Evolutionary conservation across 2,797 vertebrate species (phyloP), one percentile per base, ranked within the genome.

Genomic region (Orestias chungarensis): DNA sequence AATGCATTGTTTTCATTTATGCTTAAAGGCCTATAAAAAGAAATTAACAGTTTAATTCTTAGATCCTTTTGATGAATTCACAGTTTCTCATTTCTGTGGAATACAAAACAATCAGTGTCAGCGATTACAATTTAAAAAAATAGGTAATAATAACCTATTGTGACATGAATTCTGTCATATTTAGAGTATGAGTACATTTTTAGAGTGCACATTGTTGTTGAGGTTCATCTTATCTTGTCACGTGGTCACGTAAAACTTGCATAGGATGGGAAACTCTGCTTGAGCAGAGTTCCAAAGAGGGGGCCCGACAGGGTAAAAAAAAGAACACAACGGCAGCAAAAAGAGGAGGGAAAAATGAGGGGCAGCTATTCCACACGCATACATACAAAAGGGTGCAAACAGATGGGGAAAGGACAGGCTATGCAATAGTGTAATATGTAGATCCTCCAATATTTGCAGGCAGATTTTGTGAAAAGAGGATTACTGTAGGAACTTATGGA

Each of bases 291-390:
- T 46, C 67, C 23, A 68, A 50, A 66, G 73, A 80, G 79, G 80
- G 78, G 80, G 78, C 83, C 57, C 9, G 66, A 74, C 69, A 49
- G 35, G 66, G 68, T 59, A 70, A 35, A 81, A 86, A 85, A 64
- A 59, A 78, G 74, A 1, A 35, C 31, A 78, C 75, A 1, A 35
- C 31, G 1, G 33, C 85, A 86, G 87, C 86, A 82, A 66, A 79
- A 85, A 82, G 40, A 70, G 25, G 74, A 55, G 75, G 52, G 79
- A 82, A 73, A 87, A 84, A 81, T 82, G 82, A 70, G 54, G 74
- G 68, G 47, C 69, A 69, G 31, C 38, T 72, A 50, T 68, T 67
- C 50, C 70, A 85, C 55, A 68, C 68, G 67, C 54, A 73, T 43
- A 66, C 54, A 38, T 74, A 31, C 65, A 44, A 61, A 35, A 46